Evolutionary conservation across 2,113 vertebrate species (phyloP), one percentile per base, ranked within the genome.

Genomic region (Misgurnus mizolepis): DNA sequence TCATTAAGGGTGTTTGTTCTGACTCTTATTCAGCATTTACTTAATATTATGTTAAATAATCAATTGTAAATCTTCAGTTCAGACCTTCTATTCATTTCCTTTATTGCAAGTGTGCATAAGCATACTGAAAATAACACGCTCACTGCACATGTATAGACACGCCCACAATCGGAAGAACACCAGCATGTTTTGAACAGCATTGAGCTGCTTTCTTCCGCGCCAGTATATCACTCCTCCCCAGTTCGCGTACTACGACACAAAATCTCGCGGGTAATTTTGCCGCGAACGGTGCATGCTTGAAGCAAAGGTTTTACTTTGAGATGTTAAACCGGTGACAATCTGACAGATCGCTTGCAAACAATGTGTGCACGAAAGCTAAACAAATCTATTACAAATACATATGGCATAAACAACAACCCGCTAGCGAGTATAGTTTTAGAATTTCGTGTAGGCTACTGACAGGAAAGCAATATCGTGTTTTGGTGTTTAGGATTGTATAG

Each of bases 211-310:
- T 34, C 22, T 47, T n/a, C n/a, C n/a, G 17, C 55, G 50, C 39
- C 67, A 49, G 50, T 60, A 8, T 49, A 41, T 50, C 8, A 69
- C 80, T 86, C 82, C 85, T 79, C 73, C 82, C 77, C 69, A 45
- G 56, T 22, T 56, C 50, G 78, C 60, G 83, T 80, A 70, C 78
- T 87, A 78, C 75, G 83, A 86, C 34, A 53, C 56, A 82, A 92
- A 91, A 81, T 92, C 92, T 92, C 91, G 91, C 91, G 92, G 85
- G 84, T 61, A 76, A 0, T 34, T 79, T 91, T 86, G 87, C 90
- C 92, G 92, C 92, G 90, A 92, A 92, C 11, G 18, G 73, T 27
- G 27, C 12, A 12, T 0, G 58, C 45, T 77, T 61, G 10, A 27
- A 58, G 49, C 27, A 8, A 64, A 49, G 55, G 39, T 43, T 79